A percentile compares a stretch with the other conserved stretches of the same genome.
These are phyloP conservation scores for Smutsia gigantea DNA, from an alignment of 2,797 vertebrate genomes.

Conservation along the genomic window DNA sequence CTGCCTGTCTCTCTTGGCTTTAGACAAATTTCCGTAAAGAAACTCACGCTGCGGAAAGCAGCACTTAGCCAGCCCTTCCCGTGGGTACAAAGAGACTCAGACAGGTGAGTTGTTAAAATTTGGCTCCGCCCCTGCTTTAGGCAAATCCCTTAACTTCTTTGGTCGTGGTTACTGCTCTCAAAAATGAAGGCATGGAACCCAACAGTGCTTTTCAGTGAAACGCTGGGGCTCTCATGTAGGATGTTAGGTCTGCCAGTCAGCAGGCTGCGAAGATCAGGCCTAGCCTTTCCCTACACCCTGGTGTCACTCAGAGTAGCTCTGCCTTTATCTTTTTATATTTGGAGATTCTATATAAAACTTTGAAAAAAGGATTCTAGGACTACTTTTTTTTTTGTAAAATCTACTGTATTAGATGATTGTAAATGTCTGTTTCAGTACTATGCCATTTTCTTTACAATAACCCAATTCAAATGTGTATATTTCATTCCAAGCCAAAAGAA, in stretches of 20 bases:
- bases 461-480: neutral
- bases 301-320: conserved; percentile 17
- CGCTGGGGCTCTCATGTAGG: neutral
- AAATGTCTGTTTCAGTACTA: neutral
- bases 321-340: conserved; percentile 50
- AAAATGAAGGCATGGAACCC: neutral
- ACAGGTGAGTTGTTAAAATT: neutral
- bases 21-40: neutral
- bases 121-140: rapidly evolving
- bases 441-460: neutral
- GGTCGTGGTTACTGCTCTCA: neutral
- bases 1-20: neutral
- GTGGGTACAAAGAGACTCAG: neutral
- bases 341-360: conserved; percentile 26
- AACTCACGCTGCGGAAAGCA: neutral
- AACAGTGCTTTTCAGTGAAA: neutral
- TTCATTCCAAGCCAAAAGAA: neutral
- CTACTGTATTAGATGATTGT: neutral
- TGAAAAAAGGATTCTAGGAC: conserved; percentile 7
- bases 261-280: neutral
- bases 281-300: neutral
- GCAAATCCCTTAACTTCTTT: neutral
- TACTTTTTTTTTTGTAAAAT: conserved; percentile 1
- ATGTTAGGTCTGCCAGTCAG: neutral
- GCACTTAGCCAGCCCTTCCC: neutral